Evolutionary conservation across 2,797 vertebrate species (phyloP).

Genomic region (Esox lucius): DNA sequence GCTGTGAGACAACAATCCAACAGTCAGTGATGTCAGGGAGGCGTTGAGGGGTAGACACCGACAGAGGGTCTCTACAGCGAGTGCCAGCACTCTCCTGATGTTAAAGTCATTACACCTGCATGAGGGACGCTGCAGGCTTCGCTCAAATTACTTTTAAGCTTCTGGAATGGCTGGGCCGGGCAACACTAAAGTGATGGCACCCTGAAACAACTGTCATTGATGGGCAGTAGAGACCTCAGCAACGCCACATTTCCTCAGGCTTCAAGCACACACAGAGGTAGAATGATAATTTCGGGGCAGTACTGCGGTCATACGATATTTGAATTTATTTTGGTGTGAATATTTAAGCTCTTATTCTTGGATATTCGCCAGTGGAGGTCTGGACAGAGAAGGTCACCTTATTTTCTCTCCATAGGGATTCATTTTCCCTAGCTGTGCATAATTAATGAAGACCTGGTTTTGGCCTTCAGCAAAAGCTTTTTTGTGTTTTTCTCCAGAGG

Average conservation of each 20-base stretch:
- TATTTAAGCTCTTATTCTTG: slow-evolving; percentile 12
- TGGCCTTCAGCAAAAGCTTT: slow-evolving; percentile 33
- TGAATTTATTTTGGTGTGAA: background rate
- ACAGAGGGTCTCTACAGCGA: slow-evolving; percentile 11
- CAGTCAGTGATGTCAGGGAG: background rate
- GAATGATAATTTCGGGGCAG: background rate
- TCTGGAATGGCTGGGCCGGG: background rate
- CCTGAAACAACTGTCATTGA: background rate
- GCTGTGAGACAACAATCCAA: slow-evolving; percentile 16
- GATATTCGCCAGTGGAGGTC: slow-evolving; percentile 34
- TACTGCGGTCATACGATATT: background rate
- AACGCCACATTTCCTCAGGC: background rate
- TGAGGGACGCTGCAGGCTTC: background rate
- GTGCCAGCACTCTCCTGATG: slow-evolving; percentile 28
- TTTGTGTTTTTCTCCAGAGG: slow-evolving; percentile 29
- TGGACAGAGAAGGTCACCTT: slow-evolving; percentile 52
- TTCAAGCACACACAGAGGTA: background rate
- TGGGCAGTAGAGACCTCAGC: background rate
- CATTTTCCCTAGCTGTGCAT: slow-evolving; percentile 42
- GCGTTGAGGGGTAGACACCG: slow-evolving; percentile 7
- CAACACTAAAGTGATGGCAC: background rate
- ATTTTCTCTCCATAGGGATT: slow-evolving; percentile 32
- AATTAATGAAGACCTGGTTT: slow-evolving; percentile 42
- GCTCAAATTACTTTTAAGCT: background rate
- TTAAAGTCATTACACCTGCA: slow-evolving; percentile 35